These are phyloP conservation scores for Lithobates sylvaticus DNA, from an alignment of 2,797 vertebrate species.

Conservation along the genomic window DNA sequence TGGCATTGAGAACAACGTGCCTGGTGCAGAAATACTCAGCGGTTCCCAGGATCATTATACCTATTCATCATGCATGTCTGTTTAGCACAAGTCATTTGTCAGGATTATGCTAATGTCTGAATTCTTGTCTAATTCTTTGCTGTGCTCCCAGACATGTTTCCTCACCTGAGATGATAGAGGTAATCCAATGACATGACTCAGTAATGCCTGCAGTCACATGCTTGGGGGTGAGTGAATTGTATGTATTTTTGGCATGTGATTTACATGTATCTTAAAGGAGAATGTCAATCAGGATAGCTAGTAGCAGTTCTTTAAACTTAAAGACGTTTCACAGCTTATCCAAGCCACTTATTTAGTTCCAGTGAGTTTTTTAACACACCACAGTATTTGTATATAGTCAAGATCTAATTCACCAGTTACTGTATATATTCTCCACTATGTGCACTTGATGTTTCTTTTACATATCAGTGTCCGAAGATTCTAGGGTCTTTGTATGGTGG, in stretches of 20 bases:
- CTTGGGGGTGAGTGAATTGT: neutral
- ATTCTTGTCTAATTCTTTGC: slow-evolving; percentile 16
- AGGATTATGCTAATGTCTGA: slow-evolving; percentile 37
- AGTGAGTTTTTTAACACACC: no score
- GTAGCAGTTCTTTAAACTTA: no score
- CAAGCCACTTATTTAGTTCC: no score
- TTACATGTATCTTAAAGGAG: neutral
- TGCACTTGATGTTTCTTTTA: no score
- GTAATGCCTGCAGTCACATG: neutral
- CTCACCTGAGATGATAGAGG: neutral
- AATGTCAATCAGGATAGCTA: no score
- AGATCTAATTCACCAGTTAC: no score
- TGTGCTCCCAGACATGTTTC: neutral
- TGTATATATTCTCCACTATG: no score
- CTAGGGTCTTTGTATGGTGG: no score
- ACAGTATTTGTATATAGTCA: no score
- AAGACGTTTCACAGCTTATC: no score
- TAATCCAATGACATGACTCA: neutral
- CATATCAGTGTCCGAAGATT: no score
- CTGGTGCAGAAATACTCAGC: neutral
- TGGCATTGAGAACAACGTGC: slow-evolving; percentile 10
- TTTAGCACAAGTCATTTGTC: neutral
- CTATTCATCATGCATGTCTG: neutral
- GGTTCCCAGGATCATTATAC: neutral
- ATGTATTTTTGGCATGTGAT: neutral